Evolutionary conservation across 2,888 invertebrate genomes (phyloP).

Genomic region (Panzeria rudis): DNA sequence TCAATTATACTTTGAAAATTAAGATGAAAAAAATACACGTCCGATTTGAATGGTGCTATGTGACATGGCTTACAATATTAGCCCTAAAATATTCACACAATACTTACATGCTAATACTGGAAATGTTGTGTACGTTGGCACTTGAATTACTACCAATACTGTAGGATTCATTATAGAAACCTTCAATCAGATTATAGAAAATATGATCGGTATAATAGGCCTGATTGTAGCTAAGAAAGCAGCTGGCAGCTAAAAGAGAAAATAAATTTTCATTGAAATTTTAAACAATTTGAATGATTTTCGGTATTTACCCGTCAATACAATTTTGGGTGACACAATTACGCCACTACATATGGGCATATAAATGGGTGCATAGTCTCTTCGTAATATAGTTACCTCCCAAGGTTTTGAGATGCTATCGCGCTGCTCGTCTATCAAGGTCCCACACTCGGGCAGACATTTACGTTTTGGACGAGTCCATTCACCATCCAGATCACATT

Average conservation of each 20-base stretch:
- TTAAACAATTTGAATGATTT: background rate
- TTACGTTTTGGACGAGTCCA: constrained; percentile 76
- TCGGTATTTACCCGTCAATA: constrained; percentile 74
- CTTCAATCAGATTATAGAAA: constrained; percentile 67
- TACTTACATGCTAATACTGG: constrained; percentile 66
- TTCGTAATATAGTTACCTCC: constrained; percentile 77
- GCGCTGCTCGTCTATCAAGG: constrained; percentile 28
- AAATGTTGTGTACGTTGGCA: constrained; percentile 71
- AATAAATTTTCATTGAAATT: background rate
- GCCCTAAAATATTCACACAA: too few relatives aligned
- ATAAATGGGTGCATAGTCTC: constrained; percentile 31
- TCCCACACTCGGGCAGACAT: constrained; percentile 78
- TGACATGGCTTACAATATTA: too few relatives aligned
- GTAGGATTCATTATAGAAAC: constrained; percentile 51
- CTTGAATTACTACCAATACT: constrained; percentile 45
- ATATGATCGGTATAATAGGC: constrained; percentile 57
- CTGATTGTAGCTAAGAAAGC: constrained; percentile 44
- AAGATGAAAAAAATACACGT: too few relatives aligned
- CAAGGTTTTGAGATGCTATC: constrained; percentile 76
- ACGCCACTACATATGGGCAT: constrained; percentile 76
- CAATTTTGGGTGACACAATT: constrained; percentile 76
- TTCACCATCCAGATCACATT: constrained; percentile 75
- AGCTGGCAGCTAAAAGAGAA: constrained; percentile 61
- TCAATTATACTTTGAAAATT: too few relatives aligned
- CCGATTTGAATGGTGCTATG: too few relatives aligned